Evolutionary conservation across 2,888 invertebrate genomes (phyloP), one percentile per base, ranked within the genome.

Genomic region (Ectemnius continuus): DNA sequence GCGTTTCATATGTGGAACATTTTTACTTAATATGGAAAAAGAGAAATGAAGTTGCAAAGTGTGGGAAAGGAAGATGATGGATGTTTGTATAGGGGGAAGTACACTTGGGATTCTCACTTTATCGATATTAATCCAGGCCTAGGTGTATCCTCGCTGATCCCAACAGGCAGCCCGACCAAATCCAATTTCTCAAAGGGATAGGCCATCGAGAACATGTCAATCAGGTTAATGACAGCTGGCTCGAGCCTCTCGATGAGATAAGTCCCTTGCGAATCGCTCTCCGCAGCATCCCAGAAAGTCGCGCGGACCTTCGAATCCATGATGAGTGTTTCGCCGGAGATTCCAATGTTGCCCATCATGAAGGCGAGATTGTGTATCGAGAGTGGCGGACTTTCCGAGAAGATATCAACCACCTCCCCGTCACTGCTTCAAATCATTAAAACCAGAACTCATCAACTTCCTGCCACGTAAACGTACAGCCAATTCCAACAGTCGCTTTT

Each of bases 331-430:
- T 56, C 58, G 3, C 18, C 70, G 13, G 61, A 48, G 16, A 36
- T 28, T n/a, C 74, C 78, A 5, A 82, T 26, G 46, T 80, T 73
- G 0, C 89, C 88, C 36, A 88, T 85, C 11, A 87, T 71, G 58
- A 91, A 86, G 0, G 93, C 94, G 18, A 94, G 91, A 72, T 94
- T 91, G 82, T 94, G 93, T 0, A 94, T 93, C 58, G 93, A 92
- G 92, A 94, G 92, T 26, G 88, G 90, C 0, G 80, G 84, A 0
- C 89, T 88, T 46, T 86, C 85, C 3, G 82, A 75, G 69, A 90
- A 90, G 13, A 56, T 80, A 61, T 87, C 85, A 46, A 79, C 26
- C 3, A 79, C 61, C 66, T 76, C 73, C 36, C 79, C 71, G 46
- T 83, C 73, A 60, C 76, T 67, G 46, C 86, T 87, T 70, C 1